Conservation (phyloP, 2,888 invertebrate genomes). For the Augochlorella aurata region DNA sequence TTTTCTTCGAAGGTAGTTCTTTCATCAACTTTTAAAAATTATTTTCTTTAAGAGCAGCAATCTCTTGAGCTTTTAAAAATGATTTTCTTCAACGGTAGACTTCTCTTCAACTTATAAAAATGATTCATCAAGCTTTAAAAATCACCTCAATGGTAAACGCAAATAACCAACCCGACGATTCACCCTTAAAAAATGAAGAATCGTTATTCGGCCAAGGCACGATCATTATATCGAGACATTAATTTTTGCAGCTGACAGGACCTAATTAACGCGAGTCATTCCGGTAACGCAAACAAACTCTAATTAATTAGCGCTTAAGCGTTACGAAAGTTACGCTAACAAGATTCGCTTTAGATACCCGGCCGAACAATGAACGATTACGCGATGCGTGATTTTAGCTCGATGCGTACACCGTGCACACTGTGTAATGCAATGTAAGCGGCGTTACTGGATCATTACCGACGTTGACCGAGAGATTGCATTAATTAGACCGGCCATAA, state of each 20-base stretch:
- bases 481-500: slow-evolving; percentile 43
- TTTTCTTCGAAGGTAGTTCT: not conserved
- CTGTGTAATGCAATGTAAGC: slow-evolving; percentile 38
- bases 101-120: too few relatives aligned
- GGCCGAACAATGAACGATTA: slow-evolving; percentile 20
- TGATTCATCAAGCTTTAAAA: not conserved
- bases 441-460: slow-evolving; percentile 51
- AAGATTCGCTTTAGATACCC: slow-evolving; percentile 1
- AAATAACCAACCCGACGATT: too few relatives aligned
- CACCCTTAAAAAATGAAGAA: not conserved
- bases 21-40: not conserved
- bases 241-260: not conserved
- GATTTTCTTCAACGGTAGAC: too few relatives aligned
- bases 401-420: not conserved
- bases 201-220: not conserved
- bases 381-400: slow-evolving; percentile 9
- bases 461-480: slow-evolving; percentile 42
- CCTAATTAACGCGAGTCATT: not conserved
- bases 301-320: not conserved
- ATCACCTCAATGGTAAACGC: not conserved
- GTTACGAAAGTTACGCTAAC: not conserved
- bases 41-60: not conserved
- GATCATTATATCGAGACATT: not conserved
- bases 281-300: not conserved
- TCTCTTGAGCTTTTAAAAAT: too few relatives aligned